Conservation (phyloP, 2,888 invertebrate genomes). For the Hipparchia sbordonii region DNA sequence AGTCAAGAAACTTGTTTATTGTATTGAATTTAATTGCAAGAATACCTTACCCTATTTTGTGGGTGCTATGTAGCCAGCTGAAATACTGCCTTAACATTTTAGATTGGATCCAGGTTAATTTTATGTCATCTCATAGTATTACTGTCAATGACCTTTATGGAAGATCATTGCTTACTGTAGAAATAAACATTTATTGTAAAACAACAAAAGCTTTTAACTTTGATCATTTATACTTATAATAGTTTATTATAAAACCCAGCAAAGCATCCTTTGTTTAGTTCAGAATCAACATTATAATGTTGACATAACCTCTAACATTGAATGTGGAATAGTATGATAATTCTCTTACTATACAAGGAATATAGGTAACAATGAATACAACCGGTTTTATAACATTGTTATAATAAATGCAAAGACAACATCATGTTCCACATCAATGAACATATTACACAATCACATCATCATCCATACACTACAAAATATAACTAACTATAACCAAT, state of each 20-base stretch:
- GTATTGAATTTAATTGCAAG: neutral
- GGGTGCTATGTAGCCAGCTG: neutral
- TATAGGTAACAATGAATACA: constrained; percentile 47
- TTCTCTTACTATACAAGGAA: constrained; percentile 13
- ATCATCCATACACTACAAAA: constrained; percentile 72
- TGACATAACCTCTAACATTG: constrained; percentile 33
- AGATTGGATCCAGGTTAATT: neutral
- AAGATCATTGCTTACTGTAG: neutral
- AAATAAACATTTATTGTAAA: neutral
- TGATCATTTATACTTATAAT: too few relatives aligned
- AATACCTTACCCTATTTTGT: neutral
- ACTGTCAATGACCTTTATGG: too few relatives aligned
- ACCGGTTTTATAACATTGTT: constrained; percentile 69
- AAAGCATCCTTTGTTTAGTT: too few relatives aligned
- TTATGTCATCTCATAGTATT: neutral
- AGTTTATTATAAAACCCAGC: too few relatives aligned
- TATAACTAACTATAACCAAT: constrained; percentile 63
- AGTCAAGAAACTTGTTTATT: neutral
- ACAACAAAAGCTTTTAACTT: too few relatives aligned
- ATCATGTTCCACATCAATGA: constrained; percentile 61
- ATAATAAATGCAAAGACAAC: constrained; percentile 80
- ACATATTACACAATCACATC: constrained; percentile 79
- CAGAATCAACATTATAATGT: neutral
- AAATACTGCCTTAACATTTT: constrained; percentile 3
- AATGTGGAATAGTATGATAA: constrained; percentile 12